phyloP scores from a whole-genome alignment of 2,113 vertebrate species.

The Camelus bactrianus region DNA sequence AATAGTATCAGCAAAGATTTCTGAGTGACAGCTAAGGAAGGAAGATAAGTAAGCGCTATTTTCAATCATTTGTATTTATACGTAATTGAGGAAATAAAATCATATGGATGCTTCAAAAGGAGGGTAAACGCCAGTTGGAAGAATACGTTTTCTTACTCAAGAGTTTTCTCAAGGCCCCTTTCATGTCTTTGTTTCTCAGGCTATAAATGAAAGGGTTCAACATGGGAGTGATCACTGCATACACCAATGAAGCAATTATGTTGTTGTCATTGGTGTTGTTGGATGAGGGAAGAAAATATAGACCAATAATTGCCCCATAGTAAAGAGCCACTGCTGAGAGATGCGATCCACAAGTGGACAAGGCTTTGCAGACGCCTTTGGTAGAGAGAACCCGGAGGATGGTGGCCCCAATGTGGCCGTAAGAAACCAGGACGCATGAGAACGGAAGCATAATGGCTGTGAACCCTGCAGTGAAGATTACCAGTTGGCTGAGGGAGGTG shows the following conservation, averaged over 20 bases:
- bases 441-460: conserved; percentile 72
- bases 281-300: conserved; percentile 76
- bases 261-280: conserved; percentile 45
- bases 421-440: conserved; percentile 75
- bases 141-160: conserved; percentile 44
- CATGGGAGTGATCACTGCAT: conserved; percentile 76
- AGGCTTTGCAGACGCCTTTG: conserved; percentile 74
- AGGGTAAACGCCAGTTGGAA: conserved; percentile 38
- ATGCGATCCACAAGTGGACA: conserved; percentile 83
- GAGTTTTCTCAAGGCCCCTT: conserved; percentile 68
- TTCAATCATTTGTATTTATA: conserved; percentile 39
- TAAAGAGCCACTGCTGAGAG: conserved; percentile 80
- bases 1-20: conserved; percentile 2
- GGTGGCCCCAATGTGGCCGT: conserved; percentile 71
- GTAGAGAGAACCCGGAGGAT: conserved; percentile 64
- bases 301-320: conserved; percentile 76
- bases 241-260: conserved; percentile 75
- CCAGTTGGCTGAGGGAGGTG: conserved; percentile 75
- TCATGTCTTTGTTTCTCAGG: conserved; percentile 78
- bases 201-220: conserved; percentile 82
- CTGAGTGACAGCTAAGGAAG: background rate
- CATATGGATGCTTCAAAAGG: background rate
- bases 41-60: background rate
- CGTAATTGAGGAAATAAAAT: background rate
- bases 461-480: conserved; percentile 75